Evolutionary conservation across 2,888 invertebrate genomes (phyloP).

Genomic region (Limnephilus rhombicus): DNA sequence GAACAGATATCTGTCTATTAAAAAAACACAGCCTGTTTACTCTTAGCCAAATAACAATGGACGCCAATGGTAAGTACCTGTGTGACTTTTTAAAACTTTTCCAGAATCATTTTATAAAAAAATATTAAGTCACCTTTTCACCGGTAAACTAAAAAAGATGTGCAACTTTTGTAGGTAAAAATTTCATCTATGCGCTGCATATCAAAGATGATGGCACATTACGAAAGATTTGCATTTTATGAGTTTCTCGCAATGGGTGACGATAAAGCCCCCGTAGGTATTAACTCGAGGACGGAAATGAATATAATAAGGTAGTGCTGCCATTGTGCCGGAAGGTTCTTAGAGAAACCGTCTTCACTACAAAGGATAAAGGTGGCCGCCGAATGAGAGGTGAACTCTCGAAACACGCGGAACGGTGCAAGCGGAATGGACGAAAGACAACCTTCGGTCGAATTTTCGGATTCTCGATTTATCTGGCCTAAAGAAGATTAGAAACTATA

Average conservation of each 20-base stretch:
- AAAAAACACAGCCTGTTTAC: too few species aligned
- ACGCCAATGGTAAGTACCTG: neutral
- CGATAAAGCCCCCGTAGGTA: neutral
- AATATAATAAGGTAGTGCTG: slow-evolving; percentile 3
- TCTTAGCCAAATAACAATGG: too few species aligned
- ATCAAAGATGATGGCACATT: neutral
- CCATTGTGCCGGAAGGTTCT: slow-evolving; percentile 4
- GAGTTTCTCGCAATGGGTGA: slow-evolving; percentile 6
- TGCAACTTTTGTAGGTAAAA: neutral
- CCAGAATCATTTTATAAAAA: neutral
- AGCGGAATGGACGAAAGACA: neutral
- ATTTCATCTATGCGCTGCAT: neutral
- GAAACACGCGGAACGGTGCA: neutral
- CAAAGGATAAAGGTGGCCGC: neutral
- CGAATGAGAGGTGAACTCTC: neutral
- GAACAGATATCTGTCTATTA: too few species aligned
- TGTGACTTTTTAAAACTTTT: neutral
- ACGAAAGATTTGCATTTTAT: slow-evolving; percentile 8
- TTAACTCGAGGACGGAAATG: slow-evolving; percentile 14
- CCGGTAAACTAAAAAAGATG: neutral
- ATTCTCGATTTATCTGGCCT: neutral
- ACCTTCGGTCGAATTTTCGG: neutral
- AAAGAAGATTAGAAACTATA: neutral
- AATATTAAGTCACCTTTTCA: neutral
- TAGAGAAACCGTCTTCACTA: neutral